Conservation (phyloP, 2,113 vertebrate species). For the Antidorcas marsupialis region DNA sequence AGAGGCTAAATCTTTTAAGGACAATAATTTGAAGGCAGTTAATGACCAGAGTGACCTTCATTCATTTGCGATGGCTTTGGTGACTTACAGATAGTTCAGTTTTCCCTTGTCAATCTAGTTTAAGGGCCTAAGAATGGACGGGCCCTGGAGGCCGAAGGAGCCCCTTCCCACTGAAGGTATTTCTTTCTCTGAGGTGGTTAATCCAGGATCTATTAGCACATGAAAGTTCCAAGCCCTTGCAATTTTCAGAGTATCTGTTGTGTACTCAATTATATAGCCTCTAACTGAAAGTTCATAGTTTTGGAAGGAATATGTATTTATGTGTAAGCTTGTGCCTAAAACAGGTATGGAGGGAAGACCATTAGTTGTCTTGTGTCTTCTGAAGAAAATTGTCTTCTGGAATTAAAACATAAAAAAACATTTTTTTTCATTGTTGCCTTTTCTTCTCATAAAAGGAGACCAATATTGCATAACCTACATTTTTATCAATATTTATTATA, state of each 20-base stretch:
- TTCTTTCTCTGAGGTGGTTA: not conserved
- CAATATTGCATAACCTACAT: not conserved
- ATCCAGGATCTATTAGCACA: not conserved
- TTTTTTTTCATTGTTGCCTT: not conserved
- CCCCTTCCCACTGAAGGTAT: not conserved
- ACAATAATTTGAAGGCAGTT: not conserved
- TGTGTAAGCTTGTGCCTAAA: constrained; percentile 18
- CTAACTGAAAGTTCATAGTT: not conserved
- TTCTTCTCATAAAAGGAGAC: constrained; percentile 3
- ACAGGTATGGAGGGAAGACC: not conserved
- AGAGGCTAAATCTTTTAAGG: not conserved
- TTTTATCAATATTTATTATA: constrained; percentile 8
- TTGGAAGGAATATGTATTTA: not conserved
- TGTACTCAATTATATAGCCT: not conserved
- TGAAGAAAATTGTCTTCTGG: not conserved
- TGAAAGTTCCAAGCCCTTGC: not conserved
- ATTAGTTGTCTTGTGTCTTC: not conserved
- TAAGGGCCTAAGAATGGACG: not conserved
- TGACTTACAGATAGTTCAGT: not conserved
- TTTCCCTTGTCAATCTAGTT: not conserved
- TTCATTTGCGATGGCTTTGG: not conserved
- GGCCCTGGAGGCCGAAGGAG: not conserved
- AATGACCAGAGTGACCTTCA: not conserved
- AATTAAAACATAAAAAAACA: not conserved
- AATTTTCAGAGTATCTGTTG: not conserved